Evolutionary conservation across 1,140 invertebrate species (phyloP), one percentile per base, ranked within the genome.

Genomic region (Nephotettix cincticeps): DNA sequence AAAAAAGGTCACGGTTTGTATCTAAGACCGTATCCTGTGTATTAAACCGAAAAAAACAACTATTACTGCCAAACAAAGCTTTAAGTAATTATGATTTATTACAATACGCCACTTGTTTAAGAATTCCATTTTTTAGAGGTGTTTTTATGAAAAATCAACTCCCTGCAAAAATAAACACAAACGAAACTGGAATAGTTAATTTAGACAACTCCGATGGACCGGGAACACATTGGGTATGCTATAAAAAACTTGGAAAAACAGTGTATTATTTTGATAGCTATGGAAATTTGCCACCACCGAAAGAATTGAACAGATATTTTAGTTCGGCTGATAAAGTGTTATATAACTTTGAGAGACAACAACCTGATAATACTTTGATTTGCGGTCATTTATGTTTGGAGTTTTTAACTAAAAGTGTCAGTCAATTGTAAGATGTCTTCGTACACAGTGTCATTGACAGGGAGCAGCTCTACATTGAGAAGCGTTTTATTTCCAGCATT

Each of bases 161-260:
- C 6, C 29, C 17, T n/a, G 73, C 70, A 73, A 72, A 72, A 51
- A 76, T 78, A 4, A 58, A 45, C 1, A 70, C 72, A 70, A 13
- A 61, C 61, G 78, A 80, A 76, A 63, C 54, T 25, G 76, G 69
- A 2, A 77, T 80, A 30, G 58, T 79, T 19, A 80, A 80, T 72
- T 40, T 79, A 3, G 76, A 80, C 72, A 64, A 74, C 47, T 66
- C 63, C 63, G 11, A 64, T 13, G 72, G 74, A 14, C 30, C 58
- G 27, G 76, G 78, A 0, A 80, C 76, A 4, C 78, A 80, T 72
- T 81, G 79, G 78, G 72, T 77, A 28, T 73, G 72, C n/a, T 80
- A 80, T 64, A 69, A 71, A 32, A 80, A 80, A 73, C 27, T 65
- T 14, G 58, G 36, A n/a, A 25, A 47, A 21, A 23, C 28, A 14